Evolutionary conservation across 2,113 vertebrate genomes (phyloP), one percentile per base, ranked within the genome.

Genomic region (Orientallactaga bullata): DNA sequence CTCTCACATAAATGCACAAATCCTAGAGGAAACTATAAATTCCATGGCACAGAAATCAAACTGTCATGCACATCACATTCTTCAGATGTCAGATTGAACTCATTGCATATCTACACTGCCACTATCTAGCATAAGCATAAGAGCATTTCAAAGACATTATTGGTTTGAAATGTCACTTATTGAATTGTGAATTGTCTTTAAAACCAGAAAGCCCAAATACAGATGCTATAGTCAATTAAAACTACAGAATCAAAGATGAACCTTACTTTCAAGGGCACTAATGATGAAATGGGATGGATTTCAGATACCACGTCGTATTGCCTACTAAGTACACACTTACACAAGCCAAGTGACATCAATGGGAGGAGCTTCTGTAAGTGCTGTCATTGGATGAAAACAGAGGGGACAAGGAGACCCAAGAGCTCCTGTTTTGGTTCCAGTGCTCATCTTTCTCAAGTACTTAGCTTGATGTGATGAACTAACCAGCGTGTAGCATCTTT

Each of bases 141-240:
- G 37, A 89, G 32, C 58, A 7, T 73, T 91, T 96, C 85, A 78
- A 85, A 96, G 95, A 89, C 42, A n/a, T 35, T 35, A 69, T 89
- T 96, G 96, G 69, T 96, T 96, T 91, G 88, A 97, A 98, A 96
- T 91, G 81, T 82, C 97, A 97, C 69, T 95, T 95, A 88, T 13
- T 55, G 55, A 55, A 55, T 55, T 90, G 83, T 68, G 89, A 95
- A 97, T 87, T 94, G 82, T 95, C 90, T 47, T 1, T 74, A 66
- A 73, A 65, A 73, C 74, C 11, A 78, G 89, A 65, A 96, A 95
- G 85, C 30, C 87, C 95, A 95, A 80, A 92, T 69, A 60, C 37
- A 96, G 37, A 37, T 28, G 18, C 28, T 51, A 47, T 76, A 90
- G 83, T 94, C 88, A 96, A 96, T 1, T 83, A 94, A 95, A 96